Evolutionary conservation across 2,113 vertebrate genomes (phyloP), one percentile per base, ranked within the genome.

Genomic region (Sapayoa aenigma): DNA sequence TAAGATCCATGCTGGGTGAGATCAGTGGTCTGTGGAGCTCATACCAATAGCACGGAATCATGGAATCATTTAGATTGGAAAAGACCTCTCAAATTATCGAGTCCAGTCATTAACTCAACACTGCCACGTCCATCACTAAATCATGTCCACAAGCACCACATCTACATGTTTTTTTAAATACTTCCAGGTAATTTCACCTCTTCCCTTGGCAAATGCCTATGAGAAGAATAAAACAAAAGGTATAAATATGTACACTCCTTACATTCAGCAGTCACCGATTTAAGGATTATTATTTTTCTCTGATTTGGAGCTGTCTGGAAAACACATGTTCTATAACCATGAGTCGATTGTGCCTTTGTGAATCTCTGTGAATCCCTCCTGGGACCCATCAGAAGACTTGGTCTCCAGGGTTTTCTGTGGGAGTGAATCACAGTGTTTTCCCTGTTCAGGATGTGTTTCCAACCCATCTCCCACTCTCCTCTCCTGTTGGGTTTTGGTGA

Each of bases 401-500:
- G 14, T 24, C 35, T 63, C 44, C 2, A 4, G 49, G 18, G 7
- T 23, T 27, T 11, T 18, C 23, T 1, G 0, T 46, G 50, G 59
- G 31, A 30, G 13, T 21, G 28, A 80, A 13, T 35, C 56, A 17
- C 49, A 24, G 9, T 27, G n/a, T 65, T 12, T 0, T 11, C 11
- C 20, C 17, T 53, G 11, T 18, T 84, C 59, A 66, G 42, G 59
- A 79, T 60, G 41, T n/a, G n/a, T 31, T 41, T 94, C 27, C 63
- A 63, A 9, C 18, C 12, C 35, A 46, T 12, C 11, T 75, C 35
- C 31, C 69, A 65, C 15, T 30, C 16, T 73, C 52, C 27, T n/a
- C 5, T 63, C 39, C 28, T 53, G 9, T 9, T 71, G 19, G 1
- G 0, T 6, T 59, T 71, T 52, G 52, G n/a, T 2, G 1, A 12